Base-by-base conservation (phyloP, 2,797 vertebrate species). In the Limnodromus scolopaceus region DNA sequence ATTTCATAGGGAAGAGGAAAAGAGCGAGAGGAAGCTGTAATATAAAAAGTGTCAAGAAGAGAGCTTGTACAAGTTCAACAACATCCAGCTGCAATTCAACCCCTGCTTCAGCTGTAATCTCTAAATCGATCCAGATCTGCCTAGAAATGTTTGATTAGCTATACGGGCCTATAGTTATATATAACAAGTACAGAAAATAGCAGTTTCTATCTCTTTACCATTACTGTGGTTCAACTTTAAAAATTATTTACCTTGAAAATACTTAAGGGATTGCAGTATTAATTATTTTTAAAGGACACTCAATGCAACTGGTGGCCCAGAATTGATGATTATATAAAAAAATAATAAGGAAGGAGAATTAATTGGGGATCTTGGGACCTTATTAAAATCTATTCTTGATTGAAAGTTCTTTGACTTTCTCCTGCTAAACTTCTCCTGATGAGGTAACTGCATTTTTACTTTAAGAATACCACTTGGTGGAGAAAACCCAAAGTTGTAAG, bases 291-390 rank as follows among this genome's bases (percentile, higher is more conserved):
- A 97, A 87, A 97, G 95, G 70, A 93, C 63, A 57, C 3, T 81
- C 93, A 88, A 94, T 95, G 66, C 79, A 96, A 87, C 70, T 92
- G 55, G 70, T 95, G 51, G 93, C 83, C 72, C 64, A 96, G 89
- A 97, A 97, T 93, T 96, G 46, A 96, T 87, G 95, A 95, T 36
- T 91, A 87, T 71, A 93, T 85, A 86, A 89, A 92, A 82, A 68
- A 87, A 89, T 53, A 92, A 93, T 63, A 88, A 83, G 77, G 39
- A 25, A 54, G 11, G 14, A 86, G 91, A 97, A 96, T 87, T 97
- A 98, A 98, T 96, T 97, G 58, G 95, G 90, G 96, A 98, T 92
- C 93, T 92, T 89, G 95, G 94, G 93, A 96, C 71, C 49, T 97
- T 96, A 96, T 97, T 98, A 97, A 97, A 97, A 92, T 91, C 57